Conservation (phyloP, 2,113 vertebrate genomes). For the Thryonomys swinderianus region DNA sequence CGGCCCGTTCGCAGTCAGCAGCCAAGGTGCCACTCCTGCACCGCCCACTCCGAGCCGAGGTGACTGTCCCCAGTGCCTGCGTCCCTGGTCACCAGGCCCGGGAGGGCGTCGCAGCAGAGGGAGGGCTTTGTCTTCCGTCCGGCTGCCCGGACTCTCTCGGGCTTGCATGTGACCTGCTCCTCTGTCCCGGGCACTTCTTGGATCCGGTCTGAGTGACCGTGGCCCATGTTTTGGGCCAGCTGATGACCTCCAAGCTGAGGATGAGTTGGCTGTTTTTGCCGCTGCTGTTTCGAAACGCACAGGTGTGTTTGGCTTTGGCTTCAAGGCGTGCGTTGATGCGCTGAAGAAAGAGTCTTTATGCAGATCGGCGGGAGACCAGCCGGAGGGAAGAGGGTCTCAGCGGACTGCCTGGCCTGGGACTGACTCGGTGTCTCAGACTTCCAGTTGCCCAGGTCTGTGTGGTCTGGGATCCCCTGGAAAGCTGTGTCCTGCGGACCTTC, state of each 20-base stretch:
- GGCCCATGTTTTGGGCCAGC: no score
- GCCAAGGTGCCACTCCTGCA: fast-evolving
- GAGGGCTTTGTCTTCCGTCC: fast-evolving
- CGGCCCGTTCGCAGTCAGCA: fast-evolving
- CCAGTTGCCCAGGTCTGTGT: no score
- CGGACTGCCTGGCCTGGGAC: neutral
- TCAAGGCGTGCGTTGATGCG: neutral
- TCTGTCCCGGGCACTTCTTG: neutral
- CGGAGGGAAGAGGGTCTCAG: neutral
- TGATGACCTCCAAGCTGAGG: neutral
- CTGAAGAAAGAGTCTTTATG: neutral
- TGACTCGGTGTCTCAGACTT: neutral
- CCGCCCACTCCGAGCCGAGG: fast-evolving
- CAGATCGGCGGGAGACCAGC: neutral
- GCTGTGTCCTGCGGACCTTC: neutral
- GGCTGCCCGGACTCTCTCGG: neutral
- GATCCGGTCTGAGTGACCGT: neutral
- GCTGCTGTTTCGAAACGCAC: fast-evolving
- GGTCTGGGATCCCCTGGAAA: neutral
- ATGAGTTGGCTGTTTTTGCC: fast-evolving
- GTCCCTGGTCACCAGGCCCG: fast-evolving
- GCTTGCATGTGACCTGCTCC: fast-evolving
- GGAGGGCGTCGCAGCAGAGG: neutral
- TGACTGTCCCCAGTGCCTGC: fast-evolving
- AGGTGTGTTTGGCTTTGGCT: no score